Base-by-base conservation (phyloP, 2,797 vertebrate genomes). In the Spondyliosoma cantharus region DNA sequence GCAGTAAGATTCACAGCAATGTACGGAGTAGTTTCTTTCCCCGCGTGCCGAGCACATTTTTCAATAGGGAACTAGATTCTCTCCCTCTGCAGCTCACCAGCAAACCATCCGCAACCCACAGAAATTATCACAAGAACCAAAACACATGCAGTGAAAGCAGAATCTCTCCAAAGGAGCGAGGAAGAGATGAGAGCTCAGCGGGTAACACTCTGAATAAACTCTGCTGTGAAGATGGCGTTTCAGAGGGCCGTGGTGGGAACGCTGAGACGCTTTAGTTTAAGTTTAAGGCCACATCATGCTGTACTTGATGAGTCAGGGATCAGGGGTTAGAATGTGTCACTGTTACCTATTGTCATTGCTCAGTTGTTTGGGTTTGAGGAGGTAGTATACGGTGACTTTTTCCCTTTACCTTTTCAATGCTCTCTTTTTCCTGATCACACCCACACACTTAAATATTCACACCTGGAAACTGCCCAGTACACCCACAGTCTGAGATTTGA, bases 61-160 rank as follows among this genome's bases (percentile, higher is more conserved):
- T 92, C 84, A 91, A 63, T 71, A 85, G 78, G 81, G 82, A 90
- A 88, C 78, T 80, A 83, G 83, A 87, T 87, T 84, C 82, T 84
- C 68, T 71, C 66, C 63, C 76, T 75, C 49, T 58, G 81, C 72
- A 78, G 54, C 71, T 81, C 86, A 76, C 58, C 84, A 86, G 83
- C 82, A 85, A 89, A 83, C 69, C 54, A 74, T 84, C 84, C 80
- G 65, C 73, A 74, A 68, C 67, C 76, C 73, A 78, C 37, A 69
- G 70, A 79, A 89, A 85, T 84, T n/a, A 87, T 81, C 67, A 81
- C 46, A 76, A 83, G 60, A 76, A 69, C 58, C 42, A 66, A 69
- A 58, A 71, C 17, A 58, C 54, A 42, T 61, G 22, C n/a, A 64
- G 37, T 37, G 53, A 75, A 65, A 70, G 70, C 59, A 80, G 32